These are phyloP conservation scores for Acanthosepion pharaonis DNA, from an alignment of 2,888 invertebrate species.

Conservation along the genomic window DNA sequence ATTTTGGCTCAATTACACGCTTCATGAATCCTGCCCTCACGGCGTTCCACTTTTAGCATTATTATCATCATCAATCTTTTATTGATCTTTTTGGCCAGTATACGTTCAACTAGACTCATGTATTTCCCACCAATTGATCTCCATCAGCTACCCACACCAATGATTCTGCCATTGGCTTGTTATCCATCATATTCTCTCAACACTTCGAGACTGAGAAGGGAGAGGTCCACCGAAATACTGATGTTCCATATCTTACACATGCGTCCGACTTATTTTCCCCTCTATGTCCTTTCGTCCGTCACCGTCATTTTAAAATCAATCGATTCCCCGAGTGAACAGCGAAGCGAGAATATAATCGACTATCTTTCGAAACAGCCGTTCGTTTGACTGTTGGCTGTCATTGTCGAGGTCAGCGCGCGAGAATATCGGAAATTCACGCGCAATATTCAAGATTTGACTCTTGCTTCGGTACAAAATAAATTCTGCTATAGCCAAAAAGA, in stretches of 20 bases:
- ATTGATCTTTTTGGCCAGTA: neutral
- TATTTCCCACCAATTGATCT: neutral
- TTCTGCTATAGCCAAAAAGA: neutral
- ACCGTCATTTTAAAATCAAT: neutral
- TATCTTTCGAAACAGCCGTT: conserved; percentile 33
- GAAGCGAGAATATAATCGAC: neutral
- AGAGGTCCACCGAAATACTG: neutral
- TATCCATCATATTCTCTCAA: neutral
- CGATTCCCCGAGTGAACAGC: neutral
- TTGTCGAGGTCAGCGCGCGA: conserved; percentile 20
- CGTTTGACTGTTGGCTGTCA: conserved; percentile 33
- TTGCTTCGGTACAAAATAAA: neutral
- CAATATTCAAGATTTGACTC: neutral
- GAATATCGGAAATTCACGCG: conserved; percentile 10
- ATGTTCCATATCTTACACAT: neutral
- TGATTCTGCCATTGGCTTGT: neutral
- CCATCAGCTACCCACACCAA: neutral
- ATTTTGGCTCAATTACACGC: neutral
- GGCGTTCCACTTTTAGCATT: neutral
- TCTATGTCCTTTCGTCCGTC: neutral
- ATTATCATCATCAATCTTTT: neutral
- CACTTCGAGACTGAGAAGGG: neutral
- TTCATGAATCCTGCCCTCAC: neutral
- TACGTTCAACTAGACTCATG: neutral
- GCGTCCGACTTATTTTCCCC: too few species aligned